A percentile compares a stretch with the other conserved stretches of the same genome.
These are phyloP conservation scores for Periparus ater DNA, from an alignment of 2,797 vertebrate genomes.

Conservation along the genomic window DNA sequence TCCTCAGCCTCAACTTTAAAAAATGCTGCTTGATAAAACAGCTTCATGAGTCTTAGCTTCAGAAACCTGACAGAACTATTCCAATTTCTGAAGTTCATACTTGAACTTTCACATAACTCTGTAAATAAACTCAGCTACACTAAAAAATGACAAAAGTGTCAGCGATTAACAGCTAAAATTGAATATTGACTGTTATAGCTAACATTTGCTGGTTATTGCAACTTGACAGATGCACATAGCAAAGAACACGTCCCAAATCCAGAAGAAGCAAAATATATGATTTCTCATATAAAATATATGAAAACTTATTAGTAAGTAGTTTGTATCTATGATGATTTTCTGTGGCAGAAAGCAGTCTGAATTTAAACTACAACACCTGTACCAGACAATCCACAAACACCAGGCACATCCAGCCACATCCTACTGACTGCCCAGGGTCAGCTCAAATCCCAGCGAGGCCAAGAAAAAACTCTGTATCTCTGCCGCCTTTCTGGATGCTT, in stretches of 20 bases:
- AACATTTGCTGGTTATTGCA: not conserved
- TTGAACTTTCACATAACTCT: not conserved
- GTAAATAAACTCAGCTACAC: not conserved
- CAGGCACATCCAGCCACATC: too few relatives aligned
- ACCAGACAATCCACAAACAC: not conserved
- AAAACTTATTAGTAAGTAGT: not conserved
- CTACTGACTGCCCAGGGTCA: accelerated
- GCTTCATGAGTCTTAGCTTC: not conserved
- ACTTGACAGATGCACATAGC: not conserved
- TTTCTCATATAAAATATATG: not conserved
- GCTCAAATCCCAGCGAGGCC: not conserved
- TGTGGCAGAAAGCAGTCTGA: not conserved
- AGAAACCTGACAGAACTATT: not conserved
- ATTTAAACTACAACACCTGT: not conserved
- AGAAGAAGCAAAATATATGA: accelerated
- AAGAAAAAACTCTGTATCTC: too few relatives aligned
- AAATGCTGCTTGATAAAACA: not conserved
- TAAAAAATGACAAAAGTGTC: accelerated
- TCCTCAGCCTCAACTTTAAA: accelerated
- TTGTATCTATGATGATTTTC: not conserved
- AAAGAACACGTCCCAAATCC: not conserved
- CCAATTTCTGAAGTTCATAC: accelerated
- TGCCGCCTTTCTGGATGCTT: too few relatives aligned
- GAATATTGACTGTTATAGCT: not conserved
- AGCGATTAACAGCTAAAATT: not conserved